Conservation (phyloP, 2,888 invertebrate genomes). For the Acrobasis suavella region DNA sequence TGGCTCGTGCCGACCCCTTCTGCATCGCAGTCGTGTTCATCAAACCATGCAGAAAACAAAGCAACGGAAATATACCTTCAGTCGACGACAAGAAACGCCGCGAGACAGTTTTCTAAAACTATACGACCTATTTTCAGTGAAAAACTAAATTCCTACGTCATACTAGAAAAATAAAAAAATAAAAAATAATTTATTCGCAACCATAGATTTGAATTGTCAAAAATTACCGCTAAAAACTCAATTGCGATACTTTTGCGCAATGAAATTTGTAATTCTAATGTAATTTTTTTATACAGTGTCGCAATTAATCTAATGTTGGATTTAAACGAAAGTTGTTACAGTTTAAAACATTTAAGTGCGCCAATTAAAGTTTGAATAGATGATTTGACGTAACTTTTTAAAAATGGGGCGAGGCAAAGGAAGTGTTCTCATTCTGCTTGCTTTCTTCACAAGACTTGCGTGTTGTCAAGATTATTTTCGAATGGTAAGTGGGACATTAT, state of each 20-base stretch:
- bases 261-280: conserved; percentile 17
- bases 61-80: conserved; percentile 72
- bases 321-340: conserved; percentile 25
- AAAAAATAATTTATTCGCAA: background rate
- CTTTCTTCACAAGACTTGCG: conserved; percentile 71
- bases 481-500: conserved; percentile 61
- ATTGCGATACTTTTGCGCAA: conserved; percentile 24
- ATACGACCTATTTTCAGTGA: conserved; percentile 27
- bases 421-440: conserved; percentile 52
- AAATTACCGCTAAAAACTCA: conserved; percentile 41
- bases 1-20: conserved; percentile 61
- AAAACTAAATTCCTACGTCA: conserved; percentile 30
- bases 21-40: conserved; percentile 56
- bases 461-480: conserved; percentile 65
- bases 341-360: conserved; percentile 23
- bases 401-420: conserved; percentile 51
- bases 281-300: conserved; percentile 5
- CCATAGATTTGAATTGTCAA: conserved; percentile 33
- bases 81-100: conserved; percentile 72
- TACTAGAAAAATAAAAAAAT: conserved; percentile 31
- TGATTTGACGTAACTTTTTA: conserved; percentile 45
- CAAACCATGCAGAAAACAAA: conserved; percentile 77
- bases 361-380: conserved; percentile 37
- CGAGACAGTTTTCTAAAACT: conserved; percentile 62
- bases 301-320: conserved; percentile 17